Conservation (phyloP, 2,797 vertebrate genomes). For the Zonotrichia albicollis region DNA sequence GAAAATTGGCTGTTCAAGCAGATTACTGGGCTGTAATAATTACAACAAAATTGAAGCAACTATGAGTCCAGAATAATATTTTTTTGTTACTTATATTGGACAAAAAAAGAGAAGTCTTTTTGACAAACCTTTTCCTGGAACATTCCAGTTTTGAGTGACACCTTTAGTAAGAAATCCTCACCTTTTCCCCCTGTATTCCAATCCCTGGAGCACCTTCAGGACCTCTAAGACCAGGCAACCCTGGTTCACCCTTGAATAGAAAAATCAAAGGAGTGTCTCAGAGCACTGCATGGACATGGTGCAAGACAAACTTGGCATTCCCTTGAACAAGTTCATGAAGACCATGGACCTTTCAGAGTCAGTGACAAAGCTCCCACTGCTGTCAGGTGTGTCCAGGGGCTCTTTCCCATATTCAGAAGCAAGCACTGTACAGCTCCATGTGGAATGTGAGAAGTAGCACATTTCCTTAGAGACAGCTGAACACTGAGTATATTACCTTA, state of each 20-base stretch:
- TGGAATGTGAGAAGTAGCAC: not conserved
- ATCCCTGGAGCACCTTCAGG: constrained; percentile 83
- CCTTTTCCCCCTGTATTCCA: constrained; percentile 90
- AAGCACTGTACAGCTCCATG: not conserved
- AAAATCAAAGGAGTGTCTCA: not conserved
- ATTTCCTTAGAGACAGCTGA: not conserved
- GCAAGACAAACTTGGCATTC: not conserved
- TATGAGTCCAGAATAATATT: not conserved
- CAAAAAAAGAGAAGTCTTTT: not conserved
- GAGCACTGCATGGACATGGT: not conserved
- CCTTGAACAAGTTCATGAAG: not conserved
- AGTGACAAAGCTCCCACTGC: not conserved
- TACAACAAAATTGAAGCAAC: not conserved
- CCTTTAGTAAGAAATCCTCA: constrained; percentile 44
- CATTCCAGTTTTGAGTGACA: not conserved
- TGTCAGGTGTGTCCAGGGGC: not conserved
- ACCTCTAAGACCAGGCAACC: constrained; percentile 83
- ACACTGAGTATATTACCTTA: not conserved
- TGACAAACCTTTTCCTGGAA: not conserved
- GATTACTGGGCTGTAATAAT: not conserved
- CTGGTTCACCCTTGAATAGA: constrained; percentile 83
- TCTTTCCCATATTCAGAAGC: not conserved
- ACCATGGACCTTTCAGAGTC: not conserved
- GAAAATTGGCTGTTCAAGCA: not conserved
- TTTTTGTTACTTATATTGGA: not conserved